Evolutionary conservation across 2,113 vertebrate species (phyloP).

Genomic region (Mustela lutreola): DNA sequence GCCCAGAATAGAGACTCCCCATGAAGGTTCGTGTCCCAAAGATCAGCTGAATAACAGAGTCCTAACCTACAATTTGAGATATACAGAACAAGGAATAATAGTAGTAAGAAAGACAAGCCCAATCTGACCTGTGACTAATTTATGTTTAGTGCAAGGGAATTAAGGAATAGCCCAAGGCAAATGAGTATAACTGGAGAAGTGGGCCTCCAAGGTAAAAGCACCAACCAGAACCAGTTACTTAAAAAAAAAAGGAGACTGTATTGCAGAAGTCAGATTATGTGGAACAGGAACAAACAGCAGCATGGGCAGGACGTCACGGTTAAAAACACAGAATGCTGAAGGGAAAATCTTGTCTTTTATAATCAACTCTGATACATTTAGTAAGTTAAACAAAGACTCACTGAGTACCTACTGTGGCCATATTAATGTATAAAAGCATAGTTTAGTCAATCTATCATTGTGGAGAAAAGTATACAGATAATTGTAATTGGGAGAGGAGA

Average conservation of each 20-base stretch:
- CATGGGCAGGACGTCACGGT: background rate
- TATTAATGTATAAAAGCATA: slow-evolving; percentile 19
- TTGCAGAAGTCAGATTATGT: background rate
- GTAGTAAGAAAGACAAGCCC: background rate
- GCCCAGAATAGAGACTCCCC: background rate
- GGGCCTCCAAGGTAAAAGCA: slow-evolving; percentile 34
- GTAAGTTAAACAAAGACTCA: slow-evolving; percentile 27
- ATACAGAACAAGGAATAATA: slow-evolving; percentile 37
- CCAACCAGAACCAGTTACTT: slow-evolving; percentile 48
- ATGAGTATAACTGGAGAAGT: slow-evolving; percentile 42
- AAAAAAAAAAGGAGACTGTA: slow-evolving; percentile 22
- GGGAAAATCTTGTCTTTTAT: slow-evolving; percentile 35
- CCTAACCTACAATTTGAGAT: slow-evolving; percentile 43
- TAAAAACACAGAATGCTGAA: slow-evolving; percentile 41
- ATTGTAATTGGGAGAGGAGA: background rate
- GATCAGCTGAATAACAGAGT: background rate
- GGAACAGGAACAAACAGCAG: slow-evolving; percentile 54
- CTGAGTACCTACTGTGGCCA: background rate
- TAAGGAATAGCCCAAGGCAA: slow-evolving; percentile 49
- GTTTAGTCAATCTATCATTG: background rate
- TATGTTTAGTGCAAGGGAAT: slow-evolving; percentile 57
- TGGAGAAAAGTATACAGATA: slow-evolving; percentile 24
- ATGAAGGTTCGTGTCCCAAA: slow-evolving; percentile 11
- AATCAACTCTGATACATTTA: slow-evolving; percentile 17
- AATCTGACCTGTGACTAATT: slow-evolving; percentile 13